Conservation (phyloP, 2,888 invertebrate species). For the Sphaerophoria rueppellii region DNA sequence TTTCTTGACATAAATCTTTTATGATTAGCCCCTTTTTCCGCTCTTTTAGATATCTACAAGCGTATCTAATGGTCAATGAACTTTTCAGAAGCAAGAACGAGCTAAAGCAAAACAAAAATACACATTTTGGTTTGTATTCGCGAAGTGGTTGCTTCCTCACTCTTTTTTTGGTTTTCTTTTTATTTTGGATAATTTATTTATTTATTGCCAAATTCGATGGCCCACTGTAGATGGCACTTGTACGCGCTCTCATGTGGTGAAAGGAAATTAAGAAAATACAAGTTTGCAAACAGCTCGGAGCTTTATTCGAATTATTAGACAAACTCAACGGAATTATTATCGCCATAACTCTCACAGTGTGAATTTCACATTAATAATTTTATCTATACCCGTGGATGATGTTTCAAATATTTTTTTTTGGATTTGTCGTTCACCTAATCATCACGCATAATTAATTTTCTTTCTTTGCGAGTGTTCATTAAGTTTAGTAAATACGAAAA, state of each 20-base stretch:
- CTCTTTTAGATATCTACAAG: constrained; percentile 19
- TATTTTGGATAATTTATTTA: constrained; percentile 33
- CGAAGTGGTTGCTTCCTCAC: constrained; percentile 5
- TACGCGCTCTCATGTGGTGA: constrained; percentile 63
- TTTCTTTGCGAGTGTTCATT: constrained; percentile 20
- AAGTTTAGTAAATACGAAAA: neutral
- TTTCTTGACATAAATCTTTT: constrained; percentile 51
- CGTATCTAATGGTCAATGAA: constrained; percentile 68
- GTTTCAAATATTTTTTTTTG: neutral
- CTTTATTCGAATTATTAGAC: constrained; percentile 48
- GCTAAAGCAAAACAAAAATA: constrained; percentile 1
- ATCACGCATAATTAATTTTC: constrained; percentile 45
- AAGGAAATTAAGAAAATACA: constrained; percentile 41
- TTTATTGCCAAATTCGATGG: constrained; percentile 55
- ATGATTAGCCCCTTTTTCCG: constrained; percentile 9
- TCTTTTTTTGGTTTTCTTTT: constrained; percentile 4
- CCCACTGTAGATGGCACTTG: constrained; percentile 59
- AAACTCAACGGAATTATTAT: constrained; percentile 47
- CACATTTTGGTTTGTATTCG: constrained; percentile 41
- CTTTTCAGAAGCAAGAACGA: constrained; percentile 40
- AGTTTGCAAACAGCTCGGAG: neutral
- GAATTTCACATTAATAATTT: constrained; percentile 34
- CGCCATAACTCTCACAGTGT: constrained; percentile 47
- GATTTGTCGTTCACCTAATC: neutral
- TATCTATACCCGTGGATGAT: neutral